Evolutionary conservation across 2,797 vertebrate genomes (phyloP), one percentile per base, ranked within the genome.

Genomic region (Myotis findleyi): DNA sequence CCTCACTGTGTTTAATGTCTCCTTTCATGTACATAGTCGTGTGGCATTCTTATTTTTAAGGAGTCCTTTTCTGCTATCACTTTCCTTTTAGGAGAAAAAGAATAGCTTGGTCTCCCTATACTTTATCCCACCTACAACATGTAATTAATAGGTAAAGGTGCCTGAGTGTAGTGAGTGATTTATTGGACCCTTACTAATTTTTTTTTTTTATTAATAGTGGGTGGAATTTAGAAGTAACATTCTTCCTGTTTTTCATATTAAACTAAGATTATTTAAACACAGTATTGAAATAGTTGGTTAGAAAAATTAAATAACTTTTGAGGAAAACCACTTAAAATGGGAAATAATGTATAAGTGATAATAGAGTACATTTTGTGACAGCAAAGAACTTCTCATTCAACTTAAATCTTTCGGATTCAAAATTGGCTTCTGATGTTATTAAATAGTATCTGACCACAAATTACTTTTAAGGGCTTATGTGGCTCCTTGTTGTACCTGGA

Each of bases 261-360:
- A 85, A 85, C 21, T 77, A 72, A 84, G 38, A 66, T 96, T 53
- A 82, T 57, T 94, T 72, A 79, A 90, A 57, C 11, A 75, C 88
- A 20, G 8, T 25, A 27, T 69, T 89, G 72, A 79, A 38, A 27
- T 94, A 69, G 51, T 76, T 91, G 72, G 17, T 75, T 87, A 73
- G 72, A 53, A 81, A 81, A 92, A 62, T 92, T 36, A 81, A 82
- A 9, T 91, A 41, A 83, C 23, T 72, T 85, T 91, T 88, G 80
- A 57, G 53, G n/a, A 89, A 83, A 72, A 72, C 62, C 27, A 66
- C 49, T 66, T 87, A 83, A 87, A 83, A 51, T 77, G 57, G 53
- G 62, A 94, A 89, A 55, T 93, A 38, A 85, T 81, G 14, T 73
- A 7, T 51, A 89, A 85, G 23, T 86, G 62, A 71, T 71, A 80